Base-by-base conservation (phyloP, 2,888 invertebrate species). In the Protonemura montana region DNA sequence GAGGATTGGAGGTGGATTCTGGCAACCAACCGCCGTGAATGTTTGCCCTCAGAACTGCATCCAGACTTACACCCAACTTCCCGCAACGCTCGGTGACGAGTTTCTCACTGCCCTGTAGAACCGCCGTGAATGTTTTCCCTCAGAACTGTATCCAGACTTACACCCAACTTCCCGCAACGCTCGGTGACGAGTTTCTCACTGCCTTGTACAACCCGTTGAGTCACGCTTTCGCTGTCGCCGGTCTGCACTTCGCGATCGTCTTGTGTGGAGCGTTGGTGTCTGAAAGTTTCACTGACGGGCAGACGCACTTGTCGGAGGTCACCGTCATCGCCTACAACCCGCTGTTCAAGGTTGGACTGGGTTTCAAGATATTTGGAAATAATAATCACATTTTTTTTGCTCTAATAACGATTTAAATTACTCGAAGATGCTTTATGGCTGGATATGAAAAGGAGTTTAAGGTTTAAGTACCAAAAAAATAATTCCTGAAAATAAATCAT, bases 281-380 rank as follows among this genome's bases (percentile, higher is more conserved):
- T 30, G 78, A 94, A 21, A 93, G 94, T 88, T 93, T 94, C 89
- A 95, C 95, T 0, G 96, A 96, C 91, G 96, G 96, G 7, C 94
- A 93, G 89, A 95, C 95, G 0, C 96, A 96, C 91, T 92, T 90
- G 0, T 93, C 94, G 86, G 94, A 95, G 7, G 94, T 97, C 81
- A 94, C 95, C n/a, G 93, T 93, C 42, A 93, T 96, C 7, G 92
- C 97, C 0, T 97, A 96, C 91, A 97, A 97, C 91, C 93, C 94
- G 25, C 92, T 96, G 0, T 97, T 95, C 89, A 94, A 95, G 30
- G 30, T 59, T 10, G 35, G 35, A 3, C 5, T 6, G 35, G 35
- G 35, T 35, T 35, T 35, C 35, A 35, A 35, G 35, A 10, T 35
- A n/a, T n/a, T n/a, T n/a, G n/a, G n/a, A n/a, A n/a, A n/a, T n/a